Evolutionary conservation across 2,888 invertebrate species (phyloP), one percentile per base, ranked within the genome.

Genomic region (Cactoblastis cactorum): DNA sequence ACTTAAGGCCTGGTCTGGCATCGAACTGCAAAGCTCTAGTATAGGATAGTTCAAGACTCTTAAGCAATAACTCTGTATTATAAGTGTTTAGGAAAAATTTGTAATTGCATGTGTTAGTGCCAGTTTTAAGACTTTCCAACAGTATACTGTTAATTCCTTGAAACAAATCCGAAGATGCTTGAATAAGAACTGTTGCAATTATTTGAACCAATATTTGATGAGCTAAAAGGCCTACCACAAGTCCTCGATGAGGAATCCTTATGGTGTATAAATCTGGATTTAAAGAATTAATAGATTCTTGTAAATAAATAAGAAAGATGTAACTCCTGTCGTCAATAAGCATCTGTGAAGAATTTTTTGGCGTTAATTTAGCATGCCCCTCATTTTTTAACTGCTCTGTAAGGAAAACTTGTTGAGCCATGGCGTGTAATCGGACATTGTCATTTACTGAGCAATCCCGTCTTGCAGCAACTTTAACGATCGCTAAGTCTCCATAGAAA

Each of bases 121-220:
- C 81, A 35, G 82, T 83, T 81, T 88, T 77, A 18, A 89, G 74
- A 63, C 87, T 74, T 19, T 91, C 92, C 39, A 92, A 78, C 39
- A 92, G 80, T 59, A 93, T 92, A 65, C 91, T 89, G 62, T 92
- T 92, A 17, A 94, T 92, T 9, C 88, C 86, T 58, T 93, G 92
- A 61, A 93, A 91, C 11, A 93, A 89, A 59, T 93, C 91, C 11
- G 91, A 88, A 0, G 92, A 91, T 1, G 94, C 94, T 69, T 97
- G 96, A 35, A 98, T 91, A 14, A 98, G 87, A 12, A 98, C 91
- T 64, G 95, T 95, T 2, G 97, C 97, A 54, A 98, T 94, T 49
- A 97, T 95, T 84, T 98, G 98, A 28, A 98, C 91, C 49, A 98
- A 87, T 92, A 98, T 95, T 85, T 98, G 97, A 78, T 98, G 97